Conservation (phyloP, 2,888 invertebrate genomes). For the Nebria brevicollis region DNA sequence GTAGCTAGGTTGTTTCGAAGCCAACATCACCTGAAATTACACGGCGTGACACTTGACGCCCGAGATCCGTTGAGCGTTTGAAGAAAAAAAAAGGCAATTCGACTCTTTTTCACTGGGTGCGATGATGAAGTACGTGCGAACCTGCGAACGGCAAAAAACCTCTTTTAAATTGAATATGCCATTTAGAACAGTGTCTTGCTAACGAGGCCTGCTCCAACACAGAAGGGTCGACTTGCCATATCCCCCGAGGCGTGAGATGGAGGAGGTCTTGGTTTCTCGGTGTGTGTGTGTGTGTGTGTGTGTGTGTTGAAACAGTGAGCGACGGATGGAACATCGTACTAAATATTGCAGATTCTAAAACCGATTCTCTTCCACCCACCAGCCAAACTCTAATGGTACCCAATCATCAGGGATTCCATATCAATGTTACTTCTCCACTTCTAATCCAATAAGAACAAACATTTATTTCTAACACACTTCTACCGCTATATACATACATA, state of each 20-base stretch:
- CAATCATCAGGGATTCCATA: not conserved
- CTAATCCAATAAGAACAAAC: no score
- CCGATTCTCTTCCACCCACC: not conserved
- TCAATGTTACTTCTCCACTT: no score
- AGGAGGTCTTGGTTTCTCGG: not conserved
- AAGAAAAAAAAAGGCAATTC: constrained; percentile 37
- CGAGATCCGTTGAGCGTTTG: constrained; percentile 3
- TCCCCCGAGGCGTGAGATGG: constrained; percentile 26
- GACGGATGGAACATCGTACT: constrained; percentile 19
- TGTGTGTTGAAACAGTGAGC: not conserved
- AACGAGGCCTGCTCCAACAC: constrained; percentile 51
- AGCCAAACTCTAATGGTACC: not conserved
- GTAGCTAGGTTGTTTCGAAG: not conserved
- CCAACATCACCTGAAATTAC: constrained; percentile 14
- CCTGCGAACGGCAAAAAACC: constrained; percentile 55
- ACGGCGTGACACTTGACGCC: constrained; percentile 7
- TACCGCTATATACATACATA: no score
- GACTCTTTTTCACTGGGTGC: constrained; percentile 29
- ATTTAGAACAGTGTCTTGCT: constrained; percentile 55
- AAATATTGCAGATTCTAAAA: constrained; percentile 31
- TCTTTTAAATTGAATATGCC: constrained; percentile 57
- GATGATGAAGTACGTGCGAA: constrained; percentile 57
- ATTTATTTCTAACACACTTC: no score
- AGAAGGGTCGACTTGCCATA: constrained; percentile 27
- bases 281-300: not conserved